These are phyloP conservation scores for Diabrotica balteata DNA, from an alignment of 2,888 invertebrate species.

Conservation along the genomic window DNA sequence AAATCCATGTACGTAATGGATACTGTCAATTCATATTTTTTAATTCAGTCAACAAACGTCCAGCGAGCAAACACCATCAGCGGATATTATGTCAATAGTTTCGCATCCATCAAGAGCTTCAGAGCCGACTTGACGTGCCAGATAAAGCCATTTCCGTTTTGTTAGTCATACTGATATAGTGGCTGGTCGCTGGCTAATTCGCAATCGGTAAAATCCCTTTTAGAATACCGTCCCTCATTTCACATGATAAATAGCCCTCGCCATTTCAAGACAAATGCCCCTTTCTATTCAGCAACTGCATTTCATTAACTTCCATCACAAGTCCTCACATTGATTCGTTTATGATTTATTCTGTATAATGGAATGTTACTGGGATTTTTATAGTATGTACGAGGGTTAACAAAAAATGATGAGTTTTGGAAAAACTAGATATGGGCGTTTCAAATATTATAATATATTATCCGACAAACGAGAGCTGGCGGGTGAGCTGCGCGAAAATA, in stretches of 20 bases:
- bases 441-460: no score
- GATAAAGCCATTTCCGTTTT: conserved; percentile 32
- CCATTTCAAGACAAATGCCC: conserved; percentile 32
- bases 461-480: no score
- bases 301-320: conserved; percentile 33
- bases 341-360: no score
- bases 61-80: neutral
- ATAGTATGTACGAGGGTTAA: no score
- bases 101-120: neutral
- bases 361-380: no score
- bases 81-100: neutral
- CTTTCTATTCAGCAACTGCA: conserved; percentile 36
- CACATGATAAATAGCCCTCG: conserved; percentile 40
- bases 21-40: no score
- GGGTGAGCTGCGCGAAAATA: no score
- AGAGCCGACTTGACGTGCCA: conserved; percentile 24
- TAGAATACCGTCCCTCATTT: conserved; percentile 38
- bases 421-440: no score
- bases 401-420: no score
- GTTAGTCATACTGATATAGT: conserved; percentile 28
- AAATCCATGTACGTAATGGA: no score
- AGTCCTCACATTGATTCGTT: conserved; percentile 16
- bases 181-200: conserved; percentile 24
- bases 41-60: no score
- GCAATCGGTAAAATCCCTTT: conserved; percentile 28